phyloP scores from a whole-genome alignment of 2,888 invertebrate species.

The Sepioteuthis lessoniana region DNA sequence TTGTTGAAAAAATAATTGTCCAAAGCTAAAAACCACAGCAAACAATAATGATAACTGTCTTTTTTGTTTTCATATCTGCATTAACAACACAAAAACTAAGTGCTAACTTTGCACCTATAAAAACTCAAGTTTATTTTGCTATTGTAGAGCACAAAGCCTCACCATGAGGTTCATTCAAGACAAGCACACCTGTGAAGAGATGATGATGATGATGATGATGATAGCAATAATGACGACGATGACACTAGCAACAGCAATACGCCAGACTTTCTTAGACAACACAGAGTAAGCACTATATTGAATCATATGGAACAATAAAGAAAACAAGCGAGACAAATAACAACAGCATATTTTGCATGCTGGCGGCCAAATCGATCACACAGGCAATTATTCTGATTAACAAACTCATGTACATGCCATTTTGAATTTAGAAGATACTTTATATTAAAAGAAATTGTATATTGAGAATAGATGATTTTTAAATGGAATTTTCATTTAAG shows the following conservation, averaged over 20 bases:
- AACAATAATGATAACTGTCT: neutral
- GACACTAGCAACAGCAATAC: slow-evolving; percentile 6
- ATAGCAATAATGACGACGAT: neutral
- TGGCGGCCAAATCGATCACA: neutral
- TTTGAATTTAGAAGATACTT: no score
- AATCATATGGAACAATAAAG: neutral
- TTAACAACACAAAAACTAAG: neutral
- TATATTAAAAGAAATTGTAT: no score
- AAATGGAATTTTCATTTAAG: no score
- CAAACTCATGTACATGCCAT: neutral
- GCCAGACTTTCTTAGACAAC: slow-evolving; percentile 33
- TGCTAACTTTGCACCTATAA: neutral
- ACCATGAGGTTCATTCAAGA: neutral
- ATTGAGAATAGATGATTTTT: no score
- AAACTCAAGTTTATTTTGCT: neutral
- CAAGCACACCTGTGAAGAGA: slow-evolving; percentile 13
- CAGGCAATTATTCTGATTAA: neutral
- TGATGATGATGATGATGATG: neutral
- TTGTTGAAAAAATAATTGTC: neutral
- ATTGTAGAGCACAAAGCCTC: neutral
- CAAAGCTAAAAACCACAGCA: neutral
- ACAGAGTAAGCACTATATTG: neutral
- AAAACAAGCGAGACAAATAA: neutral
- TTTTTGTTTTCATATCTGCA: neutral
- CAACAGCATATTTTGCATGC: slow-evolving; percentile 6